Base-by-base conservation (phyloP, 2,797 vertebrate species). In the Allobates femoralis region DNA sequence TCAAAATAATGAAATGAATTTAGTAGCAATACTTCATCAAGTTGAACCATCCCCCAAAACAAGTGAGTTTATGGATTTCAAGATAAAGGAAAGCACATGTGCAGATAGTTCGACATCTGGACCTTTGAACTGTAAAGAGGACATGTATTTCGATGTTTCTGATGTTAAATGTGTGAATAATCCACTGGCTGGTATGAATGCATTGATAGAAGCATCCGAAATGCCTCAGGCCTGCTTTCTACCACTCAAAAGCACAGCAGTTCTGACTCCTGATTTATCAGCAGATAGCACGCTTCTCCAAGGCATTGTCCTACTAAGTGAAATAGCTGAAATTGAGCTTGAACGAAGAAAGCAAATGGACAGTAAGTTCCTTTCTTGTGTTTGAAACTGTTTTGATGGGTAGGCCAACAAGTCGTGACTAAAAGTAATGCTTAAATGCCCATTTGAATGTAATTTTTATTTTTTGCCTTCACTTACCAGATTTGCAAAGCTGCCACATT, bases 181-280 rank as follows among this genome's bases (percentile, higher is more conserved):
- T 91, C 97, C 98, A 0, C 94, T 99, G 96, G 96, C 96, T 0
- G 98, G 98, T 74, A 96, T 99, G 97, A 95, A 97, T 0, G 97
- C 96, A 21, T 92, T 99, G 90, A 94, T 96, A 10, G 94, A 96
- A 0, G 98, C 98, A 14, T 96, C 96, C 0, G 97, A 99, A 89
- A 95, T 99, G 89, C 97, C 96, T 46, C 94, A 97, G 88, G 95
- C 96, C 50, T 93, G 93, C 77, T 91, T 95, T 26, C 69, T 93
- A 83, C 60, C 91, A 55, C 91, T 88, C 75, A 89, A 55, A 23
- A 89, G 91, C 0, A 90, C 90, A 83, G 46, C 93, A 75, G 92
- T 86, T 81, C 90, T 92, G 73, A 89, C 93, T 18, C 85, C 91
- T 84, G 89, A 90, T n/a, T 80, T 95, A 0, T 94, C 90, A 6